Base-by-base conservation (phyloP, 37 sponge, comb jelly and placozoan genomes). In the Chondrilla cf. caribensis region DNA sequence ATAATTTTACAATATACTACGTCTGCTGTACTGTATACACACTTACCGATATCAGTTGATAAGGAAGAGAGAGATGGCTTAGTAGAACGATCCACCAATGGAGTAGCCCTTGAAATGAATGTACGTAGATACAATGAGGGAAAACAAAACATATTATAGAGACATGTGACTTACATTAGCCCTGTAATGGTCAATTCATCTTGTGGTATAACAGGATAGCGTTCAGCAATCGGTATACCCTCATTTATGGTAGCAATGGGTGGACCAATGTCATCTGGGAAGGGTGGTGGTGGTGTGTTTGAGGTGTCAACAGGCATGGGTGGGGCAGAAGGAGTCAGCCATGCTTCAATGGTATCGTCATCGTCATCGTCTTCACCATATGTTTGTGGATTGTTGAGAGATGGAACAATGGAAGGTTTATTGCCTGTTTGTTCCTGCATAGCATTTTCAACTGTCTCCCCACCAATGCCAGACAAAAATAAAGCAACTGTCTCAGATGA, bases 1-100 rank as follows among this genome's bases (percentile, higher is more conserved):
- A n/a, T n/a, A n/a, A n/a, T n/a, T n/a, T n/a, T n/a, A n/a, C n/a
- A n/a, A n/a, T n/a, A n/a, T n/a, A n/a, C n/a, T n/a, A n/a, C n/a
- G n/a, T n/a, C n/a, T n/a, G n/a, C n/a, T n/a, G n/a, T n/a, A 47
- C 51, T 11, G 11, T 11, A 31, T 21, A 8, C 29, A 33, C 47
- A 9, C 37, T 24, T 51, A 79, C 58, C 58, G 19, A 79, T 79
- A 31, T 79, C 59, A 4, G 60, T 67, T 42, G 51, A 83, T 76
- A 68, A 70, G 57, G 58, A 79, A 66, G 36, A 62, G 60, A 43
- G 19, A 38, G 58, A 36, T 84, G 90, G 89, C 58, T 92, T 92
- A 3, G 79, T 83, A 44, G 85, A 76, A n/a, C 91, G 78, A 40
- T 91, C 91, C 35, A 91, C 83, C 29, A 38, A 41, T 2, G 91